Percentiles rank a stretch among this genome's conserved stretches.
Evolutionary conservation across 1,140 invertebrate genomes (phyloP).

Genomic region (Anoplolepis gracilipes): DNA sequence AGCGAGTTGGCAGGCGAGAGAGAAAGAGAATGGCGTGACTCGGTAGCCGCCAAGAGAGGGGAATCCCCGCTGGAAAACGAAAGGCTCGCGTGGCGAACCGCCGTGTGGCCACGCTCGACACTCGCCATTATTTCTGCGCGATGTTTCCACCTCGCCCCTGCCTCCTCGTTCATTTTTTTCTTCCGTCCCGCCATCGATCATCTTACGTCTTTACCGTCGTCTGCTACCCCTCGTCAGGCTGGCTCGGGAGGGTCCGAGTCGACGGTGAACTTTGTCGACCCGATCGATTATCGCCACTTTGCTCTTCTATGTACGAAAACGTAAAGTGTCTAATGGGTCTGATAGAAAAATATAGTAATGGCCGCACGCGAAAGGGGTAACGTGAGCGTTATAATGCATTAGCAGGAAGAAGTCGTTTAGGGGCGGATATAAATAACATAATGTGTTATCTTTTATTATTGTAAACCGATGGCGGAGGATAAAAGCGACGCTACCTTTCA

Average conservation of each 20-base stretch:
- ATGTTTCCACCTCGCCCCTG: slow-evolving; percentile 40
- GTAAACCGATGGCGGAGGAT: slow-evolving; percentile 26
- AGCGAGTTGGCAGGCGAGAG: slow-evolving; percentile 43
- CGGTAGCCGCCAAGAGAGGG: slow-evolving; percentile 70
- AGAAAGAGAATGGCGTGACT: slow-evolving; percentile 78
- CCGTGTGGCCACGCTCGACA: slow-evolving; percentile 84
- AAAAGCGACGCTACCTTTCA: slow-evolving; percentile 41
- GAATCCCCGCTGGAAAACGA: slow-evolving; percentile 77
- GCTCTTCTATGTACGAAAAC: slow-evolving; percentile 6
- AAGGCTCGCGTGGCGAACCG: slow-evolving; percentile 84
- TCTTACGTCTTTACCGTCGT: slow-evolving; percentile 46
- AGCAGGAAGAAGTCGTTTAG: slow-evolving; percentile 32
- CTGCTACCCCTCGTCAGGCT: neutral
- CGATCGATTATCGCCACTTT: slow-evolving; percentile 43
- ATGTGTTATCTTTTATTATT: slow-evolving; percentile 56
- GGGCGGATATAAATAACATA: slow-evolving; percentile 58
- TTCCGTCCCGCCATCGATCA: slow-evolving; percentile 36
- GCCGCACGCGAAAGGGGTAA: slow-evolving; percentile 25
- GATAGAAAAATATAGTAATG: slow-evolving; percentile 59
- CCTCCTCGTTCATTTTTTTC: slow-evolving; percentile 26
- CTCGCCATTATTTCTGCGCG: slow-evolving; percentile 81
- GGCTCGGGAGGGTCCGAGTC: neutral
- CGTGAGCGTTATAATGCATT: slow-evolving; percentile 50
- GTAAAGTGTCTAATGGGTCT: slow-evolving; percentile 52
- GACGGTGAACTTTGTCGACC: neutral